Evolutionary conservation across 2,113 vertebrate species (phyloP), one percentile per base, ranked within the genome.

Genomic region (Struthio camelus): DNA sequence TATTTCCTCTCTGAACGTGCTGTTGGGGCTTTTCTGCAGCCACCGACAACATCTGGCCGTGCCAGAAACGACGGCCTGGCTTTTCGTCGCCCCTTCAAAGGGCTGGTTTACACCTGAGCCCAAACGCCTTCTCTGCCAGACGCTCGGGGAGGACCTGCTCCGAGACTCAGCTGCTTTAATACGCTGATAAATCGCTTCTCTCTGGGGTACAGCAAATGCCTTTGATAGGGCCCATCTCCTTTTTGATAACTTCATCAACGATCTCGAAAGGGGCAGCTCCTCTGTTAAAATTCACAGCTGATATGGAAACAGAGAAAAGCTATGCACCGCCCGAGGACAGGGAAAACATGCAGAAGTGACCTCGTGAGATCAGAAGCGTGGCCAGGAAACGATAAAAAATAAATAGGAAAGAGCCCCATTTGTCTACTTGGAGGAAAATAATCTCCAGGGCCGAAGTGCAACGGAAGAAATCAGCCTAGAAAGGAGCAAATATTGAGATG

Each of bases 381-480:
- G 17, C 11, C 42, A 32, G n/a, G 42, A 64, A 67, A 67, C 6
- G 40, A 32, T 12, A n/a, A 28, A 28, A 83, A 56, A 81, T 7
- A 14, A 78, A 72, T 13, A 18, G 8, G n/a, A 11, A 9, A 86
- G 54, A 85, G 18, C 64, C 32, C 42, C 20, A 3, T 2, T 70
- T 56, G 34, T 58, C 59, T 53, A 6, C 36, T 54, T 30, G 71
- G 18, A 75, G 65, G n/a, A 46, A 50, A 80, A 80, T 11, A 56
- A 66, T 1, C 40, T 65, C 4, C 30, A 42, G n/a, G 0, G 0
- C 3, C 24, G 62, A 46, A 8, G 4, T 3, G 38, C 40, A n/a
- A 17, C 6, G n/a, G 59, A 22, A 65, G 46, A 62, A 65, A 32
- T 46, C 50, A 51, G 38, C 28, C 59, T 25, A 50, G 46, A 38